phyloP scores from a whole-genome alignment of 2,797 vertebrate species.

The Masticophis lateralis region DNA sequence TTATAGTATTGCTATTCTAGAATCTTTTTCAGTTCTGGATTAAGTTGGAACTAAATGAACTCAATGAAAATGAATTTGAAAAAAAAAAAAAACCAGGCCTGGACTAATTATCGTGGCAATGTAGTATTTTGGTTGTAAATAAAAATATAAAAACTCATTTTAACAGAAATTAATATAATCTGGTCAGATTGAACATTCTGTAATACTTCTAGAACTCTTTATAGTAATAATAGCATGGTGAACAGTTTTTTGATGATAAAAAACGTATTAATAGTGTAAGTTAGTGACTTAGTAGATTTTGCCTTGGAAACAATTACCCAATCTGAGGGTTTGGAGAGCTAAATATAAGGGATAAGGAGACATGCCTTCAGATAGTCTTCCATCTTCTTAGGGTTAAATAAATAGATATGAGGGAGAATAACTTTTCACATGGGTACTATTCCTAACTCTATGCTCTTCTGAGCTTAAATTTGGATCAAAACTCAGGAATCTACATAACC shows the following conservation, averaged over 20 bases:
- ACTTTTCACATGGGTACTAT: too few species aligned
- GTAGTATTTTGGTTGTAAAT: background rate
- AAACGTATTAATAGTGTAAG: background rate
- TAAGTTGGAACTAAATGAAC: background rate
- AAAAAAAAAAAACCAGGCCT: background rate
- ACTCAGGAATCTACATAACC: background rate
- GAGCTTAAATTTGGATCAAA: background rate
- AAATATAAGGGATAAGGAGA: background rate
- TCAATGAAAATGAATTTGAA: background rate
- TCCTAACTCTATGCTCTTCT: background rate
- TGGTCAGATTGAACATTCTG: background rate
- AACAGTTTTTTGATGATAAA: background rate
- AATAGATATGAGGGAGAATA: background rate
- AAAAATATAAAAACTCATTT: background rate
- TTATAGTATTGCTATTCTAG: background rate
- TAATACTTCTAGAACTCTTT: background rate
- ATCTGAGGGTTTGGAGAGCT: background rate
- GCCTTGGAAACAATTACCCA: background rate
- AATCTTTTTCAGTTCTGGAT: background rate
- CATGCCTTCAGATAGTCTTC: background rate
- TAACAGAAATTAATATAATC: background rate
- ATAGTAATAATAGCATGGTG: background rate
- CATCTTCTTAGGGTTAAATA: background rate
- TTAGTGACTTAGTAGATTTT: background rate
- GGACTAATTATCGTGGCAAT: background rate